Conservation (phyloP, 2,797 vertebrate genomes). For the Chelon labrosus region DNA sequence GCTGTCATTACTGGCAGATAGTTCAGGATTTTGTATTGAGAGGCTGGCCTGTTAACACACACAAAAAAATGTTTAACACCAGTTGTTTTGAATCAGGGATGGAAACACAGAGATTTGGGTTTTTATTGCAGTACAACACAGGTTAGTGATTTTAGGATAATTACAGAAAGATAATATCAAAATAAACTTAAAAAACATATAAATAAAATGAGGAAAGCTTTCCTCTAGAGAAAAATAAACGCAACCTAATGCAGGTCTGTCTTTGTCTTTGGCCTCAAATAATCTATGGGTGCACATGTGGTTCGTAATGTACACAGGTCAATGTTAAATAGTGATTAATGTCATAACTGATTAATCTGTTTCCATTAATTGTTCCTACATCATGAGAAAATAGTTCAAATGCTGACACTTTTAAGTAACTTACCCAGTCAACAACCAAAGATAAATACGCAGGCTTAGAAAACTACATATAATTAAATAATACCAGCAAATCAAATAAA, state of each 20-base stretch:
- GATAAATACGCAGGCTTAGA: no score
- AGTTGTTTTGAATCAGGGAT: no score
- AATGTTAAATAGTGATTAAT: no score
- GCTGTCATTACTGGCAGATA: conserved; percentile 59
- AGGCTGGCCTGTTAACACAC: conserved; percentile 33
- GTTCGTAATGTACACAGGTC: not conserved
- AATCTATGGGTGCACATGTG: not conserved
- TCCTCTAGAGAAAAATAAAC: not conserved
- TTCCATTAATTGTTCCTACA: not conserved
- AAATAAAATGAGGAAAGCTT: not conserved
- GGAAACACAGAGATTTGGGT: no score
- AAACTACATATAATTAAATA: no score
- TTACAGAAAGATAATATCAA: not conserved
- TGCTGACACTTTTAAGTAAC: no score
- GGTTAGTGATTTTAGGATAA: no score
- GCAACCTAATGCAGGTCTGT: not conserved
- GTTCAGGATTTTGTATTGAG: conserved; percentile 31
- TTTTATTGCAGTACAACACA: no score
- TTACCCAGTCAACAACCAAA: no score
- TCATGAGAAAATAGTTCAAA: no score
- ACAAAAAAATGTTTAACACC: no score
- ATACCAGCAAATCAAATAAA: no score
- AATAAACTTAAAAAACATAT: not conserved
- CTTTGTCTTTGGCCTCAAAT: not conserved
- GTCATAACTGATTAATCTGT: not conserved